phyloP scores from a whole-genome alignment of 2,797 vertebrate genomes.

The Miichthys miiuy region DNA sequence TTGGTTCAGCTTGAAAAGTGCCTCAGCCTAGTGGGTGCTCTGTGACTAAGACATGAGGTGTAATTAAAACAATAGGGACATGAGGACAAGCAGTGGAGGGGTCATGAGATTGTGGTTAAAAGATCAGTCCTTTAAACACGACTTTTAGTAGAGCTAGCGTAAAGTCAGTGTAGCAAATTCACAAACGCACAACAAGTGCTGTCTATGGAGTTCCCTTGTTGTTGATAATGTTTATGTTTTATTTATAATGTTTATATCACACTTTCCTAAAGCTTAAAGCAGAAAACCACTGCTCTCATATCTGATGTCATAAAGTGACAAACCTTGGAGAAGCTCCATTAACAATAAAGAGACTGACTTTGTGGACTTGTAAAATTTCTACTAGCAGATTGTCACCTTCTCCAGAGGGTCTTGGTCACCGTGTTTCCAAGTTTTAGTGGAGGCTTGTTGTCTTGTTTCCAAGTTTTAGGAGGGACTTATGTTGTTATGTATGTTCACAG shows the following conservation, averaged over 20 bases:
- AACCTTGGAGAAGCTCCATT: constrained; percentile 41
- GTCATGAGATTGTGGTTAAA: constrained; percentile 30
- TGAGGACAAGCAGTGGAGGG: constrained; percentile 40
- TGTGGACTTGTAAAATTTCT: constrained; percentile 47
- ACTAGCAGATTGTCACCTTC: constrained; percentile 39
- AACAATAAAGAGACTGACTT: constrained; percentile 38
- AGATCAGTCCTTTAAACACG: constrained; percentile 5
- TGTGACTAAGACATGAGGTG: constrained; percentile 47
- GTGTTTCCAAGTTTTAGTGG: constrained; percentile 18
- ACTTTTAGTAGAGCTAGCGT: constrained; percentile 15
- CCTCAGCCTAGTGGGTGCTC: constrained; percentile 34
- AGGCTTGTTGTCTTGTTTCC: constrained; percentile 18
- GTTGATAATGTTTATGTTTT: background rate
- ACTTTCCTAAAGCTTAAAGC: constrained; percentile 24
- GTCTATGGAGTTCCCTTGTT: background rate
- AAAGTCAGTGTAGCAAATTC: constrained; percentile 21
- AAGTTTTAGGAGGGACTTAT: constrained; percentile 25
- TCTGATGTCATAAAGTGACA: constrained; percentile 42
- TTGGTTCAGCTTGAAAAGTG: constrained; percentile 62
- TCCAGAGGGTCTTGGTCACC: constrained; percentile 9
- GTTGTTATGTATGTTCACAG: constrained; percentile 32
- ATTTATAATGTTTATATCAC: constrained; percentile 6
- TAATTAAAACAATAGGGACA: constrained; percentile 58
- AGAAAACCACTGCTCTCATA: constrained; percentile 17
- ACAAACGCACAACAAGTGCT: constrained; percentile 27